Percentiles rank a stretch among this genome's conserved stretches.
Evolutionary conservation across 2,888 invertebrate species (phyloP).

Genomic region (Tenodera sinensis): DNA sequence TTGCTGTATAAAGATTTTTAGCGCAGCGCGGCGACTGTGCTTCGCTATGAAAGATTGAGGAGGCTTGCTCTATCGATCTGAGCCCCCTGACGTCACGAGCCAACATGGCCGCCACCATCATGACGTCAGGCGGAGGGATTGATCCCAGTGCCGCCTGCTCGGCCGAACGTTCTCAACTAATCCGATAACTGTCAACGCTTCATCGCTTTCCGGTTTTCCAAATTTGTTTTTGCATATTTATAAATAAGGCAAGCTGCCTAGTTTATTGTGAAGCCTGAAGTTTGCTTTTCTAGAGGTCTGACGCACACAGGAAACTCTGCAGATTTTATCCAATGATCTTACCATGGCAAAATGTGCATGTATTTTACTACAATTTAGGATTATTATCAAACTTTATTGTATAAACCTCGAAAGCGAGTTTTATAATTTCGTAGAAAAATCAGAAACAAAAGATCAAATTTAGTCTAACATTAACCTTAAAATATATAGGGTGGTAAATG

Average conservation of each 20-base stretch:
- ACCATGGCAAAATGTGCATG: too few species aligned
- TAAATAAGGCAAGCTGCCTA: neutral
- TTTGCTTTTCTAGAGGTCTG: too few species aligned
- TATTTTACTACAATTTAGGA: too few species aligned
- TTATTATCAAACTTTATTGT: too few species aligned
- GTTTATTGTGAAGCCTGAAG: neutral
- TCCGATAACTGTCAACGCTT: conserved; percentile 17
- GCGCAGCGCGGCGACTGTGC: neutral
- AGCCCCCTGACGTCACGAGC: conserved; percentile 47
- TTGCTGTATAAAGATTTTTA: neutral
- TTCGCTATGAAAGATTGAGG: conserved; percentile 14
- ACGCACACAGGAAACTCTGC: too few species aligned
- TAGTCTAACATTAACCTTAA: too few species aligned
- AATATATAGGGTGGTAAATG: too few species aligned
- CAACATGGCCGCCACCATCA: conserved; percentile 45
- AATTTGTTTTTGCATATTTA: neutral
- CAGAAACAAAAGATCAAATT: too few species aligned
- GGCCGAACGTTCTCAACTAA: neutral
- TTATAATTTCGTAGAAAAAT: too few species aligned
- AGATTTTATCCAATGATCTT: too few species aligned
- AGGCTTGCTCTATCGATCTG: conserved; percentile 37
- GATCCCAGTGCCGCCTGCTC: conserved; percentile 7
- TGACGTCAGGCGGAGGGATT: conserved; percentile 44
- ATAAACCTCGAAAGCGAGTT: too few species aligned
- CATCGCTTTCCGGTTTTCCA: neutral